Evolutionary conservation across 2,113 vertebrate species (phyloP), one percentile per base, ranked within the genome.

Genomic region (Nothobranchius kuhntae): DNA sequence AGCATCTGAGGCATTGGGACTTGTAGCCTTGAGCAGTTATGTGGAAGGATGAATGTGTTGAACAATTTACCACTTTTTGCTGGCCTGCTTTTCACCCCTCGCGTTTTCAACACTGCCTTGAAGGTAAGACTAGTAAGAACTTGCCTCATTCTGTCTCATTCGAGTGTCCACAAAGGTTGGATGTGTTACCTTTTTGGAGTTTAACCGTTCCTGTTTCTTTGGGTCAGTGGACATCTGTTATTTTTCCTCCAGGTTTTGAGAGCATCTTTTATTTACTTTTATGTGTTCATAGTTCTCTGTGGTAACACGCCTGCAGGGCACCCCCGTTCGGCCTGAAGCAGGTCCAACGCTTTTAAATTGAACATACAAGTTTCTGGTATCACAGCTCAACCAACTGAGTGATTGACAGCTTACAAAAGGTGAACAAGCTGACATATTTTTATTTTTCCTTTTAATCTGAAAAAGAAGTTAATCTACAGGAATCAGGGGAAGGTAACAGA

Each of bases 61-160:
- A 45, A 40, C 40, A 54, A 8, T 6, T 60, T 48, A 42, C 21
- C 26, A 14, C 10, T 21, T 65, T 63, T 53, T 42, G 30, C 40
- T 51, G 67, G 21, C 26, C 62, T 65, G 51, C 61, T 71, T 70
- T 66, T 73, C 59, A 52, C 45, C 44, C 72, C 60, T 60, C 11
- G 65, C 70, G 53, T 79, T 70, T 71, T 69, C 47, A 73, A 68
- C 48, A 30, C 17, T 53, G 44, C 58, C 57, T 73, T 67, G 77
- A 79, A 78, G 81, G 61, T 66, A 68, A 61, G 70, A 72, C 78
- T 53, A 77, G 84, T 89, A 55, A 69, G 75, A 82, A 89, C 80
- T 62, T 85, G 81, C 61, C 66, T 51, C 35, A 44, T 66, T 77
- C 38, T 66, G 7, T 68, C 8, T 71, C 13, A 21, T 21, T 58